These are phyloP conservation scores for Phalera bucephala DNA, from an alignment of 2,888 invertebrate genomes.

Conservation along the genomic window DNA sequence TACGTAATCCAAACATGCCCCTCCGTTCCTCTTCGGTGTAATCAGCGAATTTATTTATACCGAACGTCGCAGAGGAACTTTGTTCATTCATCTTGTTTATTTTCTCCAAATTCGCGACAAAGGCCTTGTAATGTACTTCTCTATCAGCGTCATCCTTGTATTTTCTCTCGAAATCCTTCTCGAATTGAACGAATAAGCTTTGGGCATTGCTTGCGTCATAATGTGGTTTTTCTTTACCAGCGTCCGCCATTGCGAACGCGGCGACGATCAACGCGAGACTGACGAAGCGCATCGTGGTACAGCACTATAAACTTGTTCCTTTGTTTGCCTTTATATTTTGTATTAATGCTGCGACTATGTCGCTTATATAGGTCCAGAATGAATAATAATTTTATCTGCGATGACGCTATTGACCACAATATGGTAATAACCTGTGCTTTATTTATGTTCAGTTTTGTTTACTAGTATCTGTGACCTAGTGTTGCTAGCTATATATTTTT, in stretches of 20 bases:
- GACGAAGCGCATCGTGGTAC: slow-evolving; percentile 12
- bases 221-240: slow-evolving; percentile 9
- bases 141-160: slow-evolving; percentile 47
- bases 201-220: slow-evolving; percentile 39
- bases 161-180: slow-evolving; percentile 34
- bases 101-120: slow-evolving; percentile 30
- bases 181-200: slow-evolving; percentile 39
- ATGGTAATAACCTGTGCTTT: not conserved
- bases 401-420: slow-evolving; percentile 1
- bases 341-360: not conserved
- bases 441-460: not conserved
- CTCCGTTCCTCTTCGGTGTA: slow-evolving; percentile 37
- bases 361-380: not conserved
- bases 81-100: slow-evolving; percentile 37
- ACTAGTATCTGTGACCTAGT: not conserved
- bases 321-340: slow-evolving; percentile 2
- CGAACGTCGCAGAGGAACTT: slow-evolving; percentile 27
- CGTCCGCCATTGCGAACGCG: slow-evolving; percentile 24
- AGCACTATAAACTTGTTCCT: slow-evolving; percentile 4
- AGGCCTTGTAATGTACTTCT: slow-evolving; percentile 38
- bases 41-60: slow-evolving; percentile 48
- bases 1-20: slow-evolving; percentile 21
- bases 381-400: not conserved
- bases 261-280: slow-evolving; percentile 17
- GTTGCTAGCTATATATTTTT: no score